Conservation (phyloP, 1,140 invertebrate genomes). For the Camponotus vicinus region DNA sequence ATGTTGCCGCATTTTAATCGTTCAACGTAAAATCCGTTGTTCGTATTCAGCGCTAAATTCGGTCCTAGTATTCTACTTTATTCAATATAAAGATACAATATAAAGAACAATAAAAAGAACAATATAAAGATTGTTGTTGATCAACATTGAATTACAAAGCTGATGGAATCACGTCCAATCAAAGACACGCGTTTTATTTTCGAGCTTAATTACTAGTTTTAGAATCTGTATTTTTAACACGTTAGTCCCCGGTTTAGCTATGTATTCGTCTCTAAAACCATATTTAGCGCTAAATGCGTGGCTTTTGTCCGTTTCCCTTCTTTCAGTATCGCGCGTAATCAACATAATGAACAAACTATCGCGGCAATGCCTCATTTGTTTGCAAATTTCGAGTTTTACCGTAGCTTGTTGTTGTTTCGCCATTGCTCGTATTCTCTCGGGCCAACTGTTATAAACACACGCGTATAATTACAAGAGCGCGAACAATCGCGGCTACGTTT, state of each 20-base stretch:
- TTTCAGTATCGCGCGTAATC: conserved; percentile 7
- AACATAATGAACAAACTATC: conserved; percentile 35
- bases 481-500: not conserved
- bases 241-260: not conserved
- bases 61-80: not conserved
- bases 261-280: not conserved
- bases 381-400: conserved; percentile 33
- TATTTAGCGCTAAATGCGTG: conserved; percentile 14
- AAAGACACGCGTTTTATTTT: not conserved
- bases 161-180: not conserved
- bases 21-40: not conserved
- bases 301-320: conserved; percentile 8
- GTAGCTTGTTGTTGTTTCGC: conserved; percentile 16
- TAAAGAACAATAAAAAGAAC: no score
- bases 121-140: not conserved
- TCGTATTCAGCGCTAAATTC: conserved; percentile 16
- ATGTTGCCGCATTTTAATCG: conserved; percentile 4
- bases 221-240: not conserved
- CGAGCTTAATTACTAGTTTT: not conserved
- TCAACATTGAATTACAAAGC: not conserved
- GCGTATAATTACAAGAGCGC: conserved; percentile 13
- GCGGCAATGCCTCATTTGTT: conserved; percentile 40
- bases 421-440: not conserved
- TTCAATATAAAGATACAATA: not conserved
- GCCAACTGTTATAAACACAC: not conserved